Evolutionary conservation across 2,113 vertebrate genomes (phyloP).

Genomic region (Muntiacus muntjak): DNA sequence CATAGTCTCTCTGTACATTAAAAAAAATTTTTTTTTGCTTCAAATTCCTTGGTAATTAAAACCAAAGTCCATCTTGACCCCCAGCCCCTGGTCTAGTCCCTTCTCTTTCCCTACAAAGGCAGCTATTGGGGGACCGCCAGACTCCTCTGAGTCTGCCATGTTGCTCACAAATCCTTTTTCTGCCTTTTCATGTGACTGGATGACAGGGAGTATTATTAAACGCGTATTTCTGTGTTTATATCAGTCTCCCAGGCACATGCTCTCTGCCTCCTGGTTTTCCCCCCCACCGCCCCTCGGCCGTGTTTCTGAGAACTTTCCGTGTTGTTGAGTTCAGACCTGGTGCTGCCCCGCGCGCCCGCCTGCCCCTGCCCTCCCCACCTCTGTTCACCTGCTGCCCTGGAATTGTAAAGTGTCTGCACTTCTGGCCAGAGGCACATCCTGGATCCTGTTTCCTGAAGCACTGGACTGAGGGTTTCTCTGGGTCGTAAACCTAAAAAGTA

Average conservation of each 20-base stretch:
- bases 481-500: conserved; percentile 44
- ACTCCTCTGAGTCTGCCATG: background rate
- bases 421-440: background rate
- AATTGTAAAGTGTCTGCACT: no score
- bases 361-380: background rate
- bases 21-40: background rate
- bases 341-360: background rate
- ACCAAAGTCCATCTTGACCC: background rate
- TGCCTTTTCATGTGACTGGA: background rate
- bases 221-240: fast-evolving
- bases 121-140: background rate
- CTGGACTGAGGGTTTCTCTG: background rate
- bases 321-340: background rate
- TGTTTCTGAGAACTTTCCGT: conserved; percentile 10
- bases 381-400: fast-evolving
- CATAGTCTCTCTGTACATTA: background rate
- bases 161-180: background rate
- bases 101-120: background rate
- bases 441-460: background rate
- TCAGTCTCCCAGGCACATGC: background rate
- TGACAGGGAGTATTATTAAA: fast-evolving
- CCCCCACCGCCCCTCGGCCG: background rate
- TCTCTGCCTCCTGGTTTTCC: background rate
- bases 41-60: background rate
- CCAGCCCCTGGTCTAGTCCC: background rate